Conservation (phyloP, 2,797 vertebrate species). For the Macropus fuliginosus region DNA sequence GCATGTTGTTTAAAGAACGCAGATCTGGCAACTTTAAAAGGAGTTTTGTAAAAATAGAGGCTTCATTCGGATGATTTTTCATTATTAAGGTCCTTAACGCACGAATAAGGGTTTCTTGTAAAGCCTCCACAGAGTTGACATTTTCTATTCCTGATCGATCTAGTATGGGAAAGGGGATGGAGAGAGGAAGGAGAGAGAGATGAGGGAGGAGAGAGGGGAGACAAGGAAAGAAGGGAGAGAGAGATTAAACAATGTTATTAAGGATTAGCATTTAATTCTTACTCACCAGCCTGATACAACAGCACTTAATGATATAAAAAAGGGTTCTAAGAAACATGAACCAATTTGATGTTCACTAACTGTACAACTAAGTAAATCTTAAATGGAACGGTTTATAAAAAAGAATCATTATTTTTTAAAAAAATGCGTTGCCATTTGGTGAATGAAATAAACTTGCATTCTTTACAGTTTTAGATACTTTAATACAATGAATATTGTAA, state of each 20-base stretch:
- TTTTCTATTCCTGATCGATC: constrained; percentile 98
- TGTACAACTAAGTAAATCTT: constrained; percentile 15
- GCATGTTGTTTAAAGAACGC: constrained; percentile 99
- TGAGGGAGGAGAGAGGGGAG: not conserved
- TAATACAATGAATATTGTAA: constrained; percentile 10
- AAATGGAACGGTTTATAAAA: not conserved
- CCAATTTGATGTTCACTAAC: not conserved
- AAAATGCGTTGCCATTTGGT: not conserved
- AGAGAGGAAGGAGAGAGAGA: not conserved
- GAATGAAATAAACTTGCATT: constrained; percentile 21
- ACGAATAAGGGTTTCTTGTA: constrained; percentile 97
- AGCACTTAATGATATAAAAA: not conserved
- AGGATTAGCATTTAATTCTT: constrained; percentile 26
- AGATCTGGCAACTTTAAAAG: constrained; percentile 97
- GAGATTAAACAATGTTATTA: not conserved
- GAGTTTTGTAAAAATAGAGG: constrained; percentile 97
- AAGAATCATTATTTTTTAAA: not conserved
- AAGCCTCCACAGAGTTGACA: constrained; percentile 92
- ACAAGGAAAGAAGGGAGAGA: not conserved
- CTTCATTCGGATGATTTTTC: constrained; percentile 95
- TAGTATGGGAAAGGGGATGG: constrained; percentile 72
- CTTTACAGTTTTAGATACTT: constrained; percentile 27
- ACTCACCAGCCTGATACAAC: not conserved
- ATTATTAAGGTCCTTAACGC: constrained; percentile 95
- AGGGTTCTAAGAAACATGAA: not conserved